Conservation (phyloP, 2,888 invertebrate genomes). For the Heliconius ethilla region DNA sequence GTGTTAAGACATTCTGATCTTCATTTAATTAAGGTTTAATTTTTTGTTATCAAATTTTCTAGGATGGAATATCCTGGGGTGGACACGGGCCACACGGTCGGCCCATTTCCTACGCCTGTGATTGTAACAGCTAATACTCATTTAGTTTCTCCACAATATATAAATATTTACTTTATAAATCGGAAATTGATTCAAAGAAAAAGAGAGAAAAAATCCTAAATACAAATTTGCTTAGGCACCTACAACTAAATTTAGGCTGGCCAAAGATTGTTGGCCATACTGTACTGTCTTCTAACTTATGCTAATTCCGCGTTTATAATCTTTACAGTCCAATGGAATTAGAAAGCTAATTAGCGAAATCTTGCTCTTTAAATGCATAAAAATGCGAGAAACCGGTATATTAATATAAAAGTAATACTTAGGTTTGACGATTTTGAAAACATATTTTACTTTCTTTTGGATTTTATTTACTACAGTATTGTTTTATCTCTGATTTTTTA, state of each 20-base stretch:
- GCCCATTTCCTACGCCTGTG: too few relatives aligned
- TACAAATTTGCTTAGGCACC: too few relatives aligned
- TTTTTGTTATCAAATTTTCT: too few relatives aligned
- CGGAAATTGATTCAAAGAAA: neutral
- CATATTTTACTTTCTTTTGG: neutral
- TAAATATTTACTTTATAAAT: neutral
- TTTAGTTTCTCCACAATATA: too few relatives aligned
- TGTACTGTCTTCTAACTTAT: neutral
- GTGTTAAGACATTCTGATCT: too few relatives aligned
- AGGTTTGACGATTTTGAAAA: neutral
- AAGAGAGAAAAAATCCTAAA: too few relatives aligned
- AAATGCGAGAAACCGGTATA: neutral
- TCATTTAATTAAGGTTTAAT: too few relatives aligned
- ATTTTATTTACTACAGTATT: neutral
- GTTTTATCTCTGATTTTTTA: too few relatives aligned
- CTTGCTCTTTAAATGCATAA: neutral
- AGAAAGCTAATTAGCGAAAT: neutral
- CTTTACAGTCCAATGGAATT: neutral
- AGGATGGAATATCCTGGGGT: too few relatives aligned
- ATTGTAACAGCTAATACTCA: too few relatives aligned
- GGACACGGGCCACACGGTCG: too few relatives aligned
- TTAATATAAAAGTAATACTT: neutral
- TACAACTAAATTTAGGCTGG: too few relatives aligned
- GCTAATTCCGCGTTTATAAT: neutral
- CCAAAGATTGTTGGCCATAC: neutral